phyloP scores from a whole-genome alignment of 2,797 vertebrate species.

The Crax fasciolata region DNA sequence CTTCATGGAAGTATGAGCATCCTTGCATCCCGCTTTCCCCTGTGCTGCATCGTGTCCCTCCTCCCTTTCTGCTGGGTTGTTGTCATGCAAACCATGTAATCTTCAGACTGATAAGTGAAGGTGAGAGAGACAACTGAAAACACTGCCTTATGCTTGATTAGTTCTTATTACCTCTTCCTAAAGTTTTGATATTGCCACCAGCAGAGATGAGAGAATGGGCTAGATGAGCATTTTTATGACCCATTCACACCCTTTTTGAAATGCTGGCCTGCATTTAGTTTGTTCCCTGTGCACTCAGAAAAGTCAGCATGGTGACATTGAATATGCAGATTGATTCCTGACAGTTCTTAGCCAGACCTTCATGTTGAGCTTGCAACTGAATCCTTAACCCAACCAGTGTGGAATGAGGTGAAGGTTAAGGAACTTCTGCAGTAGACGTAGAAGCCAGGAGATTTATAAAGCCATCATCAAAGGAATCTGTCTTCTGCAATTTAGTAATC shows the following conservation, averaged over 20 bases:
- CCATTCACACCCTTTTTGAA: not conserved
- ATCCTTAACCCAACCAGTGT: not conserved
- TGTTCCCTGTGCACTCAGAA: not conserved
- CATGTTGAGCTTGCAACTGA: not conserved
- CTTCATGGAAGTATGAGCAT: not conserved
- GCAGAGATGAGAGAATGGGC: not conserved
- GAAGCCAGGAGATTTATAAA: not conserved
- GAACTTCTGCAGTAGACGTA: not conserved
- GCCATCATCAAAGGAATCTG: not conserved
- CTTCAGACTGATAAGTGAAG: not conserved
- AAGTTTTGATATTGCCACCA: not conserved
- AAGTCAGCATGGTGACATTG: fast-evolving
- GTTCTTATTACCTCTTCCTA: not conserved
- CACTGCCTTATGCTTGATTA: not conserved
- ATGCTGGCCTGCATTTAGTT: not conserved
- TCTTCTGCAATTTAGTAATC: not conserved
- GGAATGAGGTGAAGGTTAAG: not conserved
- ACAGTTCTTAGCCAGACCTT: not conserved
- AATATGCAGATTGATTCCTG: not conserved
- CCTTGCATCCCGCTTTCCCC: not conserved
- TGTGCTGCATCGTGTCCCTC: not conserved
- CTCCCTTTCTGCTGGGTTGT: not conserved
- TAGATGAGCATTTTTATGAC: not conserved
- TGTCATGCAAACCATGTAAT: not conserved
- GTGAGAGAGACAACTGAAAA: not conserved